These are phyloP conservation scores for Anableps anableps DNA, from an alignment of 2,797 vertebrate species.

Conservation along the genomic window DNA sequence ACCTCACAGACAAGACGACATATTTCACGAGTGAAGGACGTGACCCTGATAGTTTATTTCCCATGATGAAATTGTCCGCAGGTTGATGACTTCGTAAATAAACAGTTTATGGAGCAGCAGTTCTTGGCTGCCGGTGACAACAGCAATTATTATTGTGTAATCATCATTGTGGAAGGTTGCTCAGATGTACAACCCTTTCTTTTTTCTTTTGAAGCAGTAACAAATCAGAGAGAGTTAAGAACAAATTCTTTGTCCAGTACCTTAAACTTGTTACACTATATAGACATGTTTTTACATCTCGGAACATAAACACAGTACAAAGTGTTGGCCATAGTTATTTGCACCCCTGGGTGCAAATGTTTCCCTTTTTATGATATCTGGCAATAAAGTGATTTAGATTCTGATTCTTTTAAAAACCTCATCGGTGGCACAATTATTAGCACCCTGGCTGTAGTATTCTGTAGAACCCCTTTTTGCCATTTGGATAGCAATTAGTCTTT, in stretches of 20 bases:
- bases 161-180: slow-evolving; percentile 50
- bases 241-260: background rate
- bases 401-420: too few relatives aligned
- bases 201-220: slow-evolving; percentile 7
- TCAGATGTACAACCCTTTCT: slow-evolving; percentile 24
- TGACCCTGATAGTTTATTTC: slow-evolving; percentile 87
- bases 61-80: slow-evolving; percentile 87
- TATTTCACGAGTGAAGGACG: slow-evolving; percentile 89
- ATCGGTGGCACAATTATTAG: too few relatives aligned
- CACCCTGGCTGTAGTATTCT: too few relatives aligned
- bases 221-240: slow-evolving; percentile 15
- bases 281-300: background rate
- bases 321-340: background rate
- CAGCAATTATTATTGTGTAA: slow-evolving; percentile 67
- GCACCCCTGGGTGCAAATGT: background rate
- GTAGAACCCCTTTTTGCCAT: too few relatives aligned
- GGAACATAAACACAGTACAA: background rate
- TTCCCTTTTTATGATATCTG: too few relatives aligned
- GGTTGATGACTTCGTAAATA: slow-evolving; percentile 89
- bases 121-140: slow-evolving; percentile 62
- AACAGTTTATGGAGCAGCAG: slow-evolving; percentile 73
- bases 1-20: slow-evolving; percentile 73
- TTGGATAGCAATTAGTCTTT: too few relatives aligned
- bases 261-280: background rate
- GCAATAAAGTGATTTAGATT: too few relatives aligned